Base-by-base conservation (phyloP, 2,113 vertebrate genomes). In the Hippocampus comes region DNA sequence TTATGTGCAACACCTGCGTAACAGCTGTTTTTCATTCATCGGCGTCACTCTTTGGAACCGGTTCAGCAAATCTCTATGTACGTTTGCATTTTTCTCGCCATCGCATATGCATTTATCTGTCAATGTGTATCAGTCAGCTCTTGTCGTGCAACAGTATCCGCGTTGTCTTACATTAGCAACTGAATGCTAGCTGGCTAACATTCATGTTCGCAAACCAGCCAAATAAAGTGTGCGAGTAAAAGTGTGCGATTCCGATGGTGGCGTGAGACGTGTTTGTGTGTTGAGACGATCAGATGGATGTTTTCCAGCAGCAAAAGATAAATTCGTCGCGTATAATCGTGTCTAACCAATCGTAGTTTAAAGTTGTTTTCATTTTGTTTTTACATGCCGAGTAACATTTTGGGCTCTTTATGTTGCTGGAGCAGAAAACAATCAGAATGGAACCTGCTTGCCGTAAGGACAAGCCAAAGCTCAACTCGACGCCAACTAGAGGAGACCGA, bases 361-460 rank as follows among this genome's bases (percentile, higher is more conserved):
- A 0, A 53, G 53, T 55, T 7, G 49, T 55, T 55, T 55, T 23
- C 21, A 4, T 55, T 23, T 21, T 9, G 8, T 21, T 23, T 23
- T 2, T 23, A 23, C 42, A 14, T 20, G 15, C 15, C 12, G 20
- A 34, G 18, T 30, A 61, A 61, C 17, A 61, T 23, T 15, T 4
- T 18, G 6, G 2, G 2, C 2, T 25, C 11, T 14, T 25, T 15
- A 74, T 67, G 51, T n/a, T 27, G 68, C 23, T 12, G 49, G 41
- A 59, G 49, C 27, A 8, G 59, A 48, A 25, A 18, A 41, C 56
- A 4, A 59, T 63, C 23, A 75, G 53, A 72, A 98, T 97, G 96
- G 96, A 98, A 78, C 88, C 94, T 17, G 89, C 82, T 34, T 92
- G 85, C 86, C 95, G 79, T 85, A 95, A 93, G 90, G 96, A 94